phyloP scores from a whole-genome alignment of 2,888 invertebrate species.

The Scaptomyza tumidula region DNA sequence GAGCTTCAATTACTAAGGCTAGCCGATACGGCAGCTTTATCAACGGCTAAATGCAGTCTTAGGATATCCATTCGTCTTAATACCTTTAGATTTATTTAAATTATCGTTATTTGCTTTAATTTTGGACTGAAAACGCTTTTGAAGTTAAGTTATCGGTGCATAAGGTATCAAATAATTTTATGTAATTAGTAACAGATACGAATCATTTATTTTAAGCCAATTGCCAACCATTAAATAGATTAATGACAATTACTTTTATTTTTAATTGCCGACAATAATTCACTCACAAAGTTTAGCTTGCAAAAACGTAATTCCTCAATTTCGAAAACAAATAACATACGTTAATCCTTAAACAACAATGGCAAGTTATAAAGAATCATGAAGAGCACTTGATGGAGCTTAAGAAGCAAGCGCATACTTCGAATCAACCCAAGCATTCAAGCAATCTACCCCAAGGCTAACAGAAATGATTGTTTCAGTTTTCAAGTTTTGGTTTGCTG shows the following conservation, averaged over 20 bases:
- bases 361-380: conserved; percentile 13
- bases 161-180: neutral
- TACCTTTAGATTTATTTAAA: neutral
- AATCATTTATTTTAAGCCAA: neutral
- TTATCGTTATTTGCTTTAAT: no score
- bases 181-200: neutral
- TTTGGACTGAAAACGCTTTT: no score
- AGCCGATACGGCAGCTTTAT: neutral
- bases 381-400: conserved; percentile 5
- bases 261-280: conserved; percentile 4
- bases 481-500: conserved; percentile 7
- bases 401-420: neutral
- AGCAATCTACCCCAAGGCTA: neutral
- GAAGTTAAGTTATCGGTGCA: neutral
- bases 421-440: neutral
- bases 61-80: conserved; percentile 34
- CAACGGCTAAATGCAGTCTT: conserved; percentile 4
- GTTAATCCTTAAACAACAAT: conserved; percentile 9
- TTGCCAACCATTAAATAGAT: neutral
- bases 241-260: conserved; percentile 2
- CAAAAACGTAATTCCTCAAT: conserved; percentile 9
- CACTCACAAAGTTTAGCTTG: neutral
- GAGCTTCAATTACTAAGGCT: conserved; percentile 7
- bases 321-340: conserved; percentile 4
- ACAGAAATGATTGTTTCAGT: conserved; percentile 30